Conservation (phyloP, 2,113 vertebrate species). For the Syrmaticus mikado region DNA sequence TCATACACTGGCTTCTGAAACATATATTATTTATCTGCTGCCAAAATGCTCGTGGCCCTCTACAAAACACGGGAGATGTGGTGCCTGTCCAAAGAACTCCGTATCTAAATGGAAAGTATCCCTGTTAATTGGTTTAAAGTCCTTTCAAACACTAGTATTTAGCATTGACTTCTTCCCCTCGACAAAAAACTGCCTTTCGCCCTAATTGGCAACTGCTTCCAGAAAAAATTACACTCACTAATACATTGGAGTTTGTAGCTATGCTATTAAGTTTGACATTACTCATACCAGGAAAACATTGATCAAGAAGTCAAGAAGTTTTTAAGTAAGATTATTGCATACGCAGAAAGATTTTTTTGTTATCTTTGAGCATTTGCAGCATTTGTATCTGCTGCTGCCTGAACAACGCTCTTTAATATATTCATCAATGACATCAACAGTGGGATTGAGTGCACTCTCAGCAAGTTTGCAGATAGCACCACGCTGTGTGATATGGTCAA, state of each 20-base stretch:
- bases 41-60: not conserved
- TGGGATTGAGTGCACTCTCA: too few relatives aligned
- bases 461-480: too few relatives aligned
- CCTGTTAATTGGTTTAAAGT: constrained; percentile 27
- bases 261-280: not conserved
- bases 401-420: not conserved
- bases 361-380: not conserved
- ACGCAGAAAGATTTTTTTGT: not conserved
- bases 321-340: not conserved
- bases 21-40: not conserved
- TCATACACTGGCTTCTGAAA: not conserved
- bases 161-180: not conserved
- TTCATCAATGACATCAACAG: too few relatives aligned
- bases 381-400: not conserved
- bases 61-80: not conserved
- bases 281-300: not conserved
- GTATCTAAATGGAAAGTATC: not conserved
- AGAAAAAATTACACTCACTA: not conserved
- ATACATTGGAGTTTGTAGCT: not conserved
- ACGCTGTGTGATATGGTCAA: too few relatives aligned
- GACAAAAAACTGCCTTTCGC: not conserved
- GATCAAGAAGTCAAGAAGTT: not conserved
- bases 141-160: not conserved
- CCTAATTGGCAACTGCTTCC: not conserved
- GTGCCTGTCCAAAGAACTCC: not conserved